phyloP scores from a whole-genome alignment of 2,797 vertebrate genomes.

The Fratercula arctica region DNA sequence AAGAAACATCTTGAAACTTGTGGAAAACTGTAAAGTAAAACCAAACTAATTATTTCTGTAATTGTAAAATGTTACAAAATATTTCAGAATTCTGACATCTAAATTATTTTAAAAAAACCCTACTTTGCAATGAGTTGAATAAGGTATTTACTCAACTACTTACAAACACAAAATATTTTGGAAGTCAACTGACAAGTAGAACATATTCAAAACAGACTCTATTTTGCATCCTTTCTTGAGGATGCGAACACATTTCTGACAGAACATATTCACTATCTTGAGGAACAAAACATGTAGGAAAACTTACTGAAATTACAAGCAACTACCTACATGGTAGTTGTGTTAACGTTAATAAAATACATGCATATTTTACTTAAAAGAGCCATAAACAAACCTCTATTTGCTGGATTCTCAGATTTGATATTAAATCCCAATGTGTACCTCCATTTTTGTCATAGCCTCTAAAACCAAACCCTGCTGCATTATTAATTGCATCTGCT shows the following conservation, averaged over 20 bases:
- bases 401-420: conserved; percentile 92
- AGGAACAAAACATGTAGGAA: neutral
- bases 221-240: neutral
- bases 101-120: neutral
- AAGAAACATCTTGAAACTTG: conserved; percentile 98
- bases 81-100: neutral
- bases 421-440: conserved; percentile 92
- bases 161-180: neutral
- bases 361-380: neutral
- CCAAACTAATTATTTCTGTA: neutral
- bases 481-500: conserved; percentile 99
- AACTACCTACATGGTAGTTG: neutral
- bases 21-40: conserved; percentile 87
- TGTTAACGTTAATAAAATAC: too few relatives aligned
- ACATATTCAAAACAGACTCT: neutral
- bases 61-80: neutral
- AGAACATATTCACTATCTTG: neutral
- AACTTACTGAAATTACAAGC: neutral
- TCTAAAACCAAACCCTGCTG: conserved; percentile 96
- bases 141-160: neutral
- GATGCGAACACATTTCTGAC: neutral
- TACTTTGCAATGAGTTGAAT: neutral
- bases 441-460: conserved; percentile 91
- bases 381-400: conserved; percentile 87
- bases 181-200: neutral